These are phyloP conservation scores for Drosophila paranaensis DNA, from an alignment of 2,888 invertebrate species.

Conservation along the genomic window DNA sequence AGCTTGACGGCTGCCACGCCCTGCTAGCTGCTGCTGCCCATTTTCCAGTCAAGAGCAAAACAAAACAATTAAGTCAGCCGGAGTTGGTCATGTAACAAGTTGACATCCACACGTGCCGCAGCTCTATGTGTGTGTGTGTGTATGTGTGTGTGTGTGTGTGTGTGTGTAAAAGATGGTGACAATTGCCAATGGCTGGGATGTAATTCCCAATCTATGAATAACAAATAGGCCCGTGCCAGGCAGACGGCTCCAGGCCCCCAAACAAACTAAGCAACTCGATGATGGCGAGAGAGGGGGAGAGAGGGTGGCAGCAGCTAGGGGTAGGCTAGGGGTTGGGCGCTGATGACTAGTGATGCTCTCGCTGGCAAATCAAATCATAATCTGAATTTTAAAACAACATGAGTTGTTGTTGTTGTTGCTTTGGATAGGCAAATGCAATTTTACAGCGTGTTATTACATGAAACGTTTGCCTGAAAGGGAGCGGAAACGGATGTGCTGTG, in stretches of 20 bases:
- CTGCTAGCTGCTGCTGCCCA: not conserved
- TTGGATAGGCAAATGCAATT: slow-evolving; percentile 70
- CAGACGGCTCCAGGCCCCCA: slow-evolving; percentile 51
- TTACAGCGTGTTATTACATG: slow-evolving; percentile 72
- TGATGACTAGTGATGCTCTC: slow-evolving; percentile 13
- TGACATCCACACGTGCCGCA: slow-evolving; percentile 64
- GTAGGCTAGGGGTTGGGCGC: slow-evolving; percentile 7
- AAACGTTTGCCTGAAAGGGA: slow-evolving; percentile 50
- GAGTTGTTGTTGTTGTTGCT: slow-evolving; percentile 15
- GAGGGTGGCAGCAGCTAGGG: too few relatives aligned
- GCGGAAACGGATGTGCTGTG: slow-evolving; percentile 36
- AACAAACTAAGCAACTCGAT: slow-evolving; percentile 47
- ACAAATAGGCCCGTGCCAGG: slow-evolving; percentile 69
- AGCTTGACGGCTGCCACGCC: not conserved
- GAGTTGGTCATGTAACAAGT: slow-evolving; percentile 61
- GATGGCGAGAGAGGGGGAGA: not conserved
- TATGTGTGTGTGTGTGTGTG: slow-evolving; percentile 30
- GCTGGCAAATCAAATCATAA: slow-evolving; percentile 72
- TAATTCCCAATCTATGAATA: slow-evolving; percentile 81
- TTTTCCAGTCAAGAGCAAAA: slow-evolving; percentile 14
- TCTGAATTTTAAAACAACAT: slow-evolving; percentile 65
- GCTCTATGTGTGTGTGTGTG: slow-evolving; percentile 8
- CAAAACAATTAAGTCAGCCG: slow-evolving; percentile 45
- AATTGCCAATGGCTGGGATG: slow-evolving; percentile 76
- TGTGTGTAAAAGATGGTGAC: slow-evolving; percentile 62